Conservation (phyloP, 2,797 vertebrate genomes). For the Pseudocheirus occidentalis region DNA sequence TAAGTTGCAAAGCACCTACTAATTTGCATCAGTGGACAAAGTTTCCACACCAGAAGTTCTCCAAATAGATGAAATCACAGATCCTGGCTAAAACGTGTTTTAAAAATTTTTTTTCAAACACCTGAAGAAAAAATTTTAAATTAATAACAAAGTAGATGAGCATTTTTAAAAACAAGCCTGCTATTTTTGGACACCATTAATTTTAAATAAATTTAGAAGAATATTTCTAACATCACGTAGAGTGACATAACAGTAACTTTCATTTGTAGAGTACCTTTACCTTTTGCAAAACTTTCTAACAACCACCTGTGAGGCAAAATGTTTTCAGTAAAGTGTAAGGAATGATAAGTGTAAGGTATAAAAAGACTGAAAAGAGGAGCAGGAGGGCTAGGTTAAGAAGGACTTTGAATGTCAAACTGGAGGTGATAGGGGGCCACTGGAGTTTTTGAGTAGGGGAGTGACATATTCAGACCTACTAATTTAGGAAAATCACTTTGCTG, state of each 20-base stretch:
- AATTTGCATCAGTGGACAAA: not conserved
- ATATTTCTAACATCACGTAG: not conserved
- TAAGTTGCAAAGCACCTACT: not conserved
- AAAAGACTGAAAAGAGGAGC: not conserved
- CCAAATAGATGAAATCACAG: not conserved
- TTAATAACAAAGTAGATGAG: not conserved
- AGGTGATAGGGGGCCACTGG: not conserved
- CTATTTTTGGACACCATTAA: not conserved
- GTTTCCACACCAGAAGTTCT: not conserved
- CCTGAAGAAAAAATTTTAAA: not conserved
- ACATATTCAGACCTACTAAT: not conserved
- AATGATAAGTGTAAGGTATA: not conserved
- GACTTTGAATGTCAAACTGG: not conserved
- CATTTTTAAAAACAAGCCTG: not conserved
- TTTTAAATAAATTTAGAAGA: not conserved
- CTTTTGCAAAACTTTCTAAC: not conserved
- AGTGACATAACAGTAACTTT: not conserved
- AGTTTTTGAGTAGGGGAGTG: not conserved
- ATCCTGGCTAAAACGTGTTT: not conserved
- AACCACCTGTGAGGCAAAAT: not conserved
- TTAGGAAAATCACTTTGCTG: not conserved
- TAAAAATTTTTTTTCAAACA: not conserved
- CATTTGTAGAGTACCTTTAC: not conserved
- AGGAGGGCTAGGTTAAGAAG: not conserved
- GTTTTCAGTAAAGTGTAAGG: not conserved